phyloP scores from a whole-genome alignment of 2,888 invertebrate species.

The Xanthorhoe designata region DNA sequence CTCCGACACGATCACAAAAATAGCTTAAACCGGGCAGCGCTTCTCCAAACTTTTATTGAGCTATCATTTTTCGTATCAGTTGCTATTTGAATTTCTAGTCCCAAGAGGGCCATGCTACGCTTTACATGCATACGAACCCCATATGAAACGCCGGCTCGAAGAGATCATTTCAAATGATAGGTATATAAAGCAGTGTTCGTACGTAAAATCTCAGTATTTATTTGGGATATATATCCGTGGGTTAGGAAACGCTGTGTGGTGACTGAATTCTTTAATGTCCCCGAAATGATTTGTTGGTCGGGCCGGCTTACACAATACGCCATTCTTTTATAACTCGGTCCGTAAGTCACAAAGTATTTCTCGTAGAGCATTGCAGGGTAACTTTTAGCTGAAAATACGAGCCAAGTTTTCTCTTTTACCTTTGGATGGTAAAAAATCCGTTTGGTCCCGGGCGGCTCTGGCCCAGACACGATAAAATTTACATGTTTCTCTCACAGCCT shows the following conservation, averaged over 20 bases:
- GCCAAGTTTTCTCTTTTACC: constrained; percentile 78
- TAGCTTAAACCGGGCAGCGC: background rate
- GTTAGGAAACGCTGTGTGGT: constrained; percentile 37
- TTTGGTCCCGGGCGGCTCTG: constrained; percentile 63
- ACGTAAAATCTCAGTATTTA: constrained; percentile 13
- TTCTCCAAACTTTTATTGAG: background rate
- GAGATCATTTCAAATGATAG: constrained; percentile 7
- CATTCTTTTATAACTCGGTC: constrained; percentile 73
- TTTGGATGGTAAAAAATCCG: constrained; percentile 74
- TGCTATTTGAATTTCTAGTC: constrained; percentile 12
- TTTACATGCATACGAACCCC: constrained; percentile 5
- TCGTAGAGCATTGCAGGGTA: constrained; percentile 73
- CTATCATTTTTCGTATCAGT: constrained; percentile 14
- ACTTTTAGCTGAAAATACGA: constrained; percentile 81
- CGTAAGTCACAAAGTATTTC: constrained; percentile 80
- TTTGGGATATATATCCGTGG: constrained; percentile 8
- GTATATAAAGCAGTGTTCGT: constrained; percentile 4
- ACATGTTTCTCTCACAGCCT: constrained; percentile 81
- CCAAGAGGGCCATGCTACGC: constrained; percentile 13
- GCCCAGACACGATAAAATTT: constrained; percentile 82
- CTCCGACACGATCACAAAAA: background rate
- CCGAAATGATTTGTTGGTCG: constrained; percentile 70
- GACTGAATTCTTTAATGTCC: constrained; percentile 55
- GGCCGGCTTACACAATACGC: constrained; percentile 64
- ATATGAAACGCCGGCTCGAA: constrained; percentile 6